phyloP scores from a whole-genome alignment of 2,113 vertebrate genomes.

The Laticauda colubrina region DNA sequence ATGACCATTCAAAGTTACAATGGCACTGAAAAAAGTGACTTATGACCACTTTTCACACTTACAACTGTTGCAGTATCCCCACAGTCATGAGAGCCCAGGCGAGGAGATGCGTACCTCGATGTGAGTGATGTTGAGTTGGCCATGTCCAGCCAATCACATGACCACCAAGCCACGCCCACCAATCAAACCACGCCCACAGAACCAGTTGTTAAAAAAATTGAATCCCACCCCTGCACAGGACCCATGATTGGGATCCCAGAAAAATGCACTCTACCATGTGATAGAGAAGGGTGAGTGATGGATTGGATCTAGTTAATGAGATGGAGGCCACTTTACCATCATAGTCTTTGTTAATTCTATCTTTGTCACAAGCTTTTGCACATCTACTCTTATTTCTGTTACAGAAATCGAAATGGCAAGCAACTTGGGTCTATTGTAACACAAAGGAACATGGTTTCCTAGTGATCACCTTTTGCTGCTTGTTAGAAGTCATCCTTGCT shows the following conservation, averaged over 20 bases:
- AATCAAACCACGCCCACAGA: no score
- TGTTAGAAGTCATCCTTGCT: background rate
- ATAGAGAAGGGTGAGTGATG: background rate
- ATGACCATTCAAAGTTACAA: no score
- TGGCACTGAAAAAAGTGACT: no score
- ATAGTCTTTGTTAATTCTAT: background rate
- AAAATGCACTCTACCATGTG: background rate
- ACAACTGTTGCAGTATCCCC: no score
- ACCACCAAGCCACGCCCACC: no score
- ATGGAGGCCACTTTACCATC: background rate
- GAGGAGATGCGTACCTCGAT: no score
- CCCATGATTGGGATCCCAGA: background rate
- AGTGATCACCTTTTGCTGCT: background rate
- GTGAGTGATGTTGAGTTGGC: no score
- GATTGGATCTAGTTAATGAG: background rate
- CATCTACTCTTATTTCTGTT: background rate
- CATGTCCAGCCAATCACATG: no score
- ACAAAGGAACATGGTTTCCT: background rate
- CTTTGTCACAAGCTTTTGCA: background rate
- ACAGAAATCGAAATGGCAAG: background rate
- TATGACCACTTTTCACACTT: no score
- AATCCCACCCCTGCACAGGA: background rate
- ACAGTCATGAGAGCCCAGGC: no score
- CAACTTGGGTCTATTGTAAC: background rate
- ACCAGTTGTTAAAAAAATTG: no score